Evolutionary conservation across 2,797 vertebrate species (phyloP).

Genomic region (Oceanodroma leucorhoa): DNA sequence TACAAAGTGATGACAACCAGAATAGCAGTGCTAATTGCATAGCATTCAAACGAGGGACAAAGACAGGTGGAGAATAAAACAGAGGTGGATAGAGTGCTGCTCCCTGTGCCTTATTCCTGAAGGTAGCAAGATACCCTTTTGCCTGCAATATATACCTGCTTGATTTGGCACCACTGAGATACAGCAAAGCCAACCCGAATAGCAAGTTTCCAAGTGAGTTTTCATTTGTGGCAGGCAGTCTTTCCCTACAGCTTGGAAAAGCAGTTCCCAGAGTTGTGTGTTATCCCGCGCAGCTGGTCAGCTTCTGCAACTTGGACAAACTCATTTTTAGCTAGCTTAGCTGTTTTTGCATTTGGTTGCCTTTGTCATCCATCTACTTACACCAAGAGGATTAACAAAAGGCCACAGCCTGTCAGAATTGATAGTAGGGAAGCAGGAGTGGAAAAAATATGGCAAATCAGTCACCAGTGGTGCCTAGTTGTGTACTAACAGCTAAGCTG

Average conservation of each 20-base stretch:
- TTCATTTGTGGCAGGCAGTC: neutral
- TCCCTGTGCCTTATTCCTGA: neutral
- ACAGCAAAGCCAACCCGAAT: accelerated
- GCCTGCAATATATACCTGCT: neutral
- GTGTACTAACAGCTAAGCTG: neutral
- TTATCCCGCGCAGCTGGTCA: neutral
- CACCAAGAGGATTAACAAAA: neutral
- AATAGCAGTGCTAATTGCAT: neutral
- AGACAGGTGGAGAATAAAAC: neutral
- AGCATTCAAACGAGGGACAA: neutral
- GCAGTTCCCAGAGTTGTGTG: neutral
- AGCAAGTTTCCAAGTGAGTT: neutral
- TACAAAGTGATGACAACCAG: neutral
- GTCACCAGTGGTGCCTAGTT: neutral
- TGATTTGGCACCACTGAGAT: accelerated
- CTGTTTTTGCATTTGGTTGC: neutral
- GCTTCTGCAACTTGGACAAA: neutral
- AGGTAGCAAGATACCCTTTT: neutral
- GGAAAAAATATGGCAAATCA: neutral
- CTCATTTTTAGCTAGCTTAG: neutral
- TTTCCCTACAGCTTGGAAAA: neutral
- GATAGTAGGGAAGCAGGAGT: neutral
- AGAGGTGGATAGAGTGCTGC: accelerated
- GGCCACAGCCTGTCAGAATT: neutral
- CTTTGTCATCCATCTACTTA: neutral